phyloP scores from a whole-genome alignment of 1,140 invertebrate genomes.

The Caenorhabditis latens region DNA sequence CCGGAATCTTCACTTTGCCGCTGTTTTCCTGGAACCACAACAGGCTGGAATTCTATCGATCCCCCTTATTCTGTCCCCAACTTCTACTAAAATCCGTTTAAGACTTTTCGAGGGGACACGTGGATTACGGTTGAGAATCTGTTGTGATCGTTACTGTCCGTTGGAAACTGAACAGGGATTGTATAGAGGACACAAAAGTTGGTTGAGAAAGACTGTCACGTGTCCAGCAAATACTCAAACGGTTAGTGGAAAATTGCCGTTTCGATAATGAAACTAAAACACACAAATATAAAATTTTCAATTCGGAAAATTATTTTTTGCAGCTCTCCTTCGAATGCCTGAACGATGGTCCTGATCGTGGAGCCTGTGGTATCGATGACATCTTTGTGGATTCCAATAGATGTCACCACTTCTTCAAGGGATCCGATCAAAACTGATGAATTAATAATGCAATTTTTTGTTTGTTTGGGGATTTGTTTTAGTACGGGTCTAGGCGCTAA shows the following conservation, averaged over 20 bases:
- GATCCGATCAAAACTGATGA: slow-evolving; percentile 34
- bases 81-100: slow-evolving; percentile 11
- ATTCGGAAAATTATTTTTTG: too few relatives aligned
- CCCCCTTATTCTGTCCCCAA: slow-evolving; percentile 11
- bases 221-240: slow-evolving; percentile 26
- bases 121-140: slow-evolving; percentile 19
- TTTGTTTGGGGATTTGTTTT: neutral
- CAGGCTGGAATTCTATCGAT: slow-evolving; percentile 37
- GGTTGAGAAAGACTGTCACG: slow-evolving; percentile 15
- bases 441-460: neutral
- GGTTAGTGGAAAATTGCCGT: too few relatives aligned
- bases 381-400: slow-evolving; percentile 5
- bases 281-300: too few relatives aligned
- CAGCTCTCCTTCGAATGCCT: slow-evolving; percentile 46
- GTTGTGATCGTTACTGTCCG: slow-evolving; percentile 31
- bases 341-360: slow-evolving; percentile 25
- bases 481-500: slow-evolving; percentile 27
- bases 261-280: too few relatives aligned
- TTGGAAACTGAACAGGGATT: slow-evolving; percentile 27
- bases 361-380: slow-evolving; percentile 26
- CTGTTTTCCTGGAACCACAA: slow-evolving; percentile 15
- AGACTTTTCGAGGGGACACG: slow-evolving; percentile 26
- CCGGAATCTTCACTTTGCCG: slow-evolving; percentile 11
- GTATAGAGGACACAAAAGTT: slow-evolving; percentile 32
- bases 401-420: slow-evolving; percentile 32